Base-by-base conservation (phyloP, 1,140 invertebrate genomes). In the Orchesella cincta region DNA sequence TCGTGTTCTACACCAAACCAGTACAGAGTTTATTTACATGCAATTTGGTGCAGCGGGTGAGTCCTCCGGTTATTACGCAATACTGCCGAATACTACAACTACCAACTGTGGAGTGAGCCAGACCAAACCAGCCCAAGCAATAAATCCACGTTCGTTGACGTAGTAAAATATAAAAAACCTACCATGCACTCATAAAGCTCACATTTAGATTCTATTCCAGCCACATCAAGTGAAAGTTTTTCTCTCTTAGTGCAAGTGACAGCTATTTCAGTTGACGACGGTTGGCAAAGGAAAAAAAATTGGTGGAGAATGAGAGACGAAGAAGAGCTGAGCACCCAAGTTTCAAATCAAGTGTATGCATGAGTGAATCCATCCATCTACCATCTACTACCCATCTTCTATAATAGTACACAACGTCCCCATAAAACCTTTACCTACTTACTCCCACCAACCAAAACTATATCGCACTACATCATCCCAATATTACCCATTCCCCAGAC, bases 291-390 rank as follows among this genome's bases (percentile, higher is more conserved):
- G 23, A n/a, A 57, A 57, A 26, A 57, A 57, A 57, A 46, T 5
- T 8, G 39, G 39, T 8, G 5, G 39, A 46, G 39, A 18, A 46
- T 46, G 39, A 8, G 39, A 57, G 52, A 57, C 52, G 12, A 57
- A 23, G 52, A 57, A 5, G 52, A 57, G 12, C 23, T 26, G 5
- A 46, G 18, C 39, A 5, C 39, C 23, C 14, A 57, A 14, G 52
- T 57, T 26, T 57, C 14, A 23, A 57, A 57, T 57, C 52, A 57
- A n/a, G 52, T 57, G 52, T 57, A 57, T 57, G 52, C 52, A 57
- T 57, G 14, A 57, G 23, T 26, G 52, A 57, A 23, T 57, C 3
- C 23, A 57, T 57, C 12, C 52, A 57, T 57, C 52, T 5, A 23
- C 5, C 23, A n/a, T 57, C 23, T 23, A 46, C n/a, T n/a, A 57